phyloP scores from a whole-genome alignment of 2,113 vertebrate species.

The Leptosomus discolor region DNA sequence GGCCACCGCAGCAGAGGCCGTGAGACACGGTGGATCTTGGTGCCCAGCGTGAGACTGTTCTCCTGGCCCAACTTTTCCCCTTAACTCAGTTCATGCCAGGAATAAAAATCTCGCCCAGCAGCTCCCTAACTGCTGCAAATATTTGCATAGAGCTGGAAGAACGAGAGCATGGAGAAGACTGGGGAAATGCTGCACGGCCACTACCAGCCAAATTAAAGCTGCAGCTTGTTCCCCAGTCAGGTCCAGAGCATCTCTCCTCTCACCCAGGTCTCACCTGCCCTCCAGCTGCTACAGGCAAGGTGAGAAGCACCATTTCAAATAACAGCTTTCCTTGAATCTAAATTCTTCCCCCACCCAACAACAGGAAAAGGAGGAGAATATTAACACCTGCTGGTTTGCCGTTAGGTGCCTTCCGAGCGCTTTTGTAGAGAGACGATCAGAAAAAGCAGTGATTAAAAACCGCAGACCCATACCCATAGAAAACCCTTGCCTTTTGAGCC shows the following conservation, averaged over 20 bases:
- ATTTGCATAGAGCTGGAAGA: neutral
- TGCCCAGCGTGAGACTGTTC: neutral
- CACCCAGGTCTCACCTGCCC: neutral
- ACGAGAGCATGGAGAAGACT: neutral
- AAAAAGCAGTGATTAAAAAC: neutral
- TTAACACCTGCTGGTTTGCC: slow-evolving; percentile 1
- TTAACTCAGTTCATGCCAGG: neutral
- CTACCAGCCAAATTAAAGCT: neutral
- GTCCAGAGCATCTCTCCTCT: neutral
- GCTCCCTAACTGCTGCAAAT: neutral
- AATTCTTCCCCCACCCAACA: neutral
- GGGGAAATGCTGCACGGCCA: neutral
- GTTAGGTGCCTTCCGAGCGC: neutral
- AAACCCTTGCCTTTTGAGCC: neutral
- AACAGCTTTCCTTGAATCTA: neutral
- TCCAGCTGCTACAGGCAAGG: neutral
- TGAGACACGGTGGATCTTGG: neutral
- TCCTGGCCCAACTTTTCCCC: neutral
- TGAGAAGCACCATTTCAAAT: neutral
- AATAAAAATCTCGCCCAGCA: neutral
- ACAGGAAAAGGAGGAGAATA: neutral
- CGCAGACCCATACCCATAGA: neutral
- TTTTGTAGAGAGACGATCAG: neutral
- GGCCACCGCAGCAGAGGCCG: neutral
- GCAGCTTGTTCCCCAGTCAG: neutral